Evolutionary conservation across 2,797 vertebrate species (phyloP).

Genomic region (Protonibea diacanthus): DNA sequence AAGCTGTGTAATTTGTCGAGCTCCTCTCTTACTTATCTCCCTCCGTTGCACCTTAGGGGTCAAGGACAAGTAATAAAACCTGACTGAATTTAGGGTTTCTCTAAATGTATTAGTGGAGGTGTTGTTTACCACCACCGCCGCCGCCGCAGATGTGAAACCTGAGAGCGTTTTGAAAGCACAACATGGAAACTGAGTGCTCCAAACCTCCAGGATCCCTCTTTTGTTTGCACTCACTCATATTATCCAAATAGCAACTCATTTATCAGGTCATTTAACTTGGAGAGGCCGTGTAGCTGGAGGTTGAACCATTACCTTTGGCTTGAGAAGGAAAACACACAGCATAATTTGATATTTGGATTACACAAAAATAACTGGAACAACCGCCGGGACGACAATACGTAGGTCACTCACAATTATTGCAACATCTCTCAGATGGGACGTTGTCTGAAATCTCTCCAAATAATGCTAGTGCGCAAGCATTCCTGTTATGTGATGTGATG

Average conservation of each 20-base stretch:
- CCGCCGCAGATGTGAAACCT: slow-evolving; percentile 29
- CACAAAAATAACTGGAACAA: not conserved
- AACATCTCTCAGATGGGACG: slow-evolving; percentile 10
- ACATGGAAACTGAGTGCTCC: not conserved
- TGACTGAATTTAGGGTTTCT: slow-evolving; percentile 13
- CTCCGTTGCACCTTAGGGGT: slow-evolving; percentile 32
- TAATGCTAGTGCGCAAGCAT: slow-evolving; percentile 26
- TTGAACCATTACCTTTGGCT: slow-evolving; percentile 39
- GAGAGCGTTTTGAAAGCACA: slow-evolving; percentile 31
- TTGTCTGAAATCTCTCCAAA: slow-evolving; percentile 3
- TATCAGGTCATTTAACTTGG: slow-evolving; percentile 48
- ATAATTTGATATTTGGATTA: slow-evolving; percentile 7
- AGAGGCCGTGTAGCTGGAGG: slow-evolving; percentile 33
- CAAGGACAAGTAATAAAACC: slow-evolving; percentile 40
- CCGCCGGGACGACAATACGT: not conserved
- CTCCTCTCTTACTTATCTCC: slow-evolving; percentile 59
- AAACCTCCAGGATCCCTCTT: slow-evolving; percentile 47
- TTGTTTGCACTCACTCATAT: slow-evolving; percentile 49
- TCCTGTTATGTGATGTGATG: slow-evolving; percentile 26
- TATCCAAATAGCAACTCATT: slow-evolving; percentile 54
- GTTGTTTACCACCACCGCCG: slow-evolving; percentile 34
- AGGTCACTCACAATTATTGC: not conserved
- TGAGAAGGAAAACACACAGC: not conserved
- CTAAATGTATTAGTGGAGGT: slow-evolving; percentile 6
- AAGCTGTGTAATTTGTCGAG: slow-evolving; percentile 55